Percentiles rank a stretch among this genome's conserved stretches.
Conservation (phyloP, 1,140 invertebrate species). For the Potamilus streckersoni region DNA sequence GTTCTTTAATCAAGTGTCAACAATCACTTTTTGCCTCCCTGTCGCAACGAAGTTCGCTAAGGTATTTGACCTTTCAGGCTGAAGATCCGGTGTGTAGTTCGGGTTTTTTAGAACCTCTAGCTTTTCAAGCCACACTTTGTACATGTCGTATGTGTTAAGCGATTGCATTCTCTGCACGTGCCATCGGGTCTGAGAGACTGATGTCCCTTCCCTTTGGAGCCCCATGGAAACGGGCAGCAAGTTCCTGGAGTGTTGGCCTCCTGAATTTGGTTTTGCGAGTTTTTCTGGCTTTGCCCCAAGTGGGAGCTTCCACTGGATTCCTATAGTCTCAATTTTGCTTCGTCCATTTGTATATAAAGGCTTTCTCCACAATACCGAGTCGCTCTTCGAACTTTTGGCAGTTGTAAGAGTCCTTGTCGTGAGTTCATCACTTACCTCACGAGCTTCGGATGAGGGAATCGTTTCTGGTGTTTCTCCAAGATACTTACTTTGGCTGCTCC, state of each 20-base stretch:
- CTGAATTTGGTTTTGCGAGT: not conserved
- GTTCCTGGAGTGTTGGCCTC: constrained; percentile 29
- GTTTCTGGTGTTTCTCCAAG: constrained; percentile 2
- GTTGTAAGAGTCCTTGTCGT: constrained; percentile 7
- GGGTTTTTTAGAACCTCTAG: constrained; percentile 18
- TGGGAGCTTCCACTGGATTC: constrained; percentile 40
- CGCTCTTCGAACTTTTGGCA: constrained; percentile 28
- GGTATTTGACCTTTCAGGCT: too few relatives aligned
- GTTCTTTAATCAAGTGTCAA: too few relatives aligned
- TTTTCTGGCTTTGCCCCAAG: constrained; percentile 6
- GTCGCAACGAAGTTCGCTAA: too few relatives aligned
- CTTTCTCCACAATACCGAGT: constrained; percentile 10
- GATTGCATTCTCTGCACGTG: constrained; percentile 36
- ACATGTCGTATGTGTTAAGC: constrained; percentile 34
- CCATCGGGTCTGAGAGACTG: constrained; percentile 46
- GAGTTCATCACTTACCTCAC: constrained; percentile 1
- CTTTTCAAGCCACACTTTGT: constrained; percentile 39
- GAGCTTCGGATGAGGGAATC: not conserved
- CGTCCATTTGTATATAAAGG: constrained; percentile 12
- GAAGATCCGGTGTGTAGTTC: too few relatives aligned
- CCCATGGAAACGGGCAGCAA: constrained; percentile 50
- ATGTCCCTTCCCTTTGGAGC: constrained; percentile 45
- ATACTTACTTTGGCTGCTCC: constrained; percentile 41
- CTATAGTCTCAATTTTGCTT: constrained; percentile 43
- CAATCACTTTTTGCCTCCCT: too few relatives aligned